Evolutionary conservation across 2,797 vertebrate genomes (phyloP).

Genomic region (Micropoecilia bifurca): DNA sequence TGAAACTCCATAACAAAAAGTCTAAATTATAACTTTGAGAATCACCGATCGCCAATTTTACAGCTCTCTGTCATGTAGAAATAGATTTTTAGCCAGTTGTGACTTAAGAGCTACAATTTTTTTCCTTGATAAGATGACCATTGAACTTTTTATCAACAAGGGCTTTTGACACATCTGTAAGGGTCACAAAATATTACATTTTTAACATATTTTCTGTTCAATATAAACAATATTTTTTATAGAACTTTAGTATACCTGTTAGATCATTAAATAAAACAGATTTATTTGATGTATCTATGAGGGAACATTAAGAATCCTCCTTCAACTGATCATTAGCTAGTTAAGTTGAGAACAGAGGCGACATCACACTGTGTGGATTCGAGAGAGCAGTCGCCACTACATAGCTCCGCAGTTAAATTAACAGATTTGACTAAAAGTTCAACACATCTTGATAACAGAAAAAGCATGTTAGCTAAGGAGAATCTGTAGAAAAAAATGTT

Average conservation of each 20-base stretch:
- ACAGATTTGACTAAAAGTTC: not conserved
- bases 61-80: not conserved
- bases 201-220: not conserved
- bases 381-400: not conserved
- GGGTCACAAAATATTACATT: not conserved
- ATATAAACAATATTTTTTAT: not conserved
- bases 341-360: not conserved
- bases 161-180: not conserved
- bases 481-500: not conserved
- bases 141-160: not conserved
- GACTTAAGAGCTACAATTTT: not conserved
- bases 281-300: not conserved
- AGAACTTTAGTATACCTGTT: not conserved
- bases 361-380: not conserved
- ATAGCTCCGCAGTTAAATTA: not conserved
- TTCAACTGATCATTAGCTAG: not conserved
- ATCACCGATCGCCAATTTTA: not conserved
- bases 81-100: not conserved
- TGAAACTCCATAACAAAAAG: constrained; percentile 12
- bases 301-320: not conserved
- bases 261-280: not conserved
- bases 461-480: not conserved
- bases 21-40: constrained; percentile 16
- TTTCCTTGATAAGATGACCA: not conserved
- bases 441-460: not conserved